A percentile compares a stretch with the other conserved stretches of the same genome.
These are phyloP conservation scores for Potamarius usumacintae DNA, from an alignment of 2,113 vertebrate genomes.

Conservation along the genomic window DNA sequence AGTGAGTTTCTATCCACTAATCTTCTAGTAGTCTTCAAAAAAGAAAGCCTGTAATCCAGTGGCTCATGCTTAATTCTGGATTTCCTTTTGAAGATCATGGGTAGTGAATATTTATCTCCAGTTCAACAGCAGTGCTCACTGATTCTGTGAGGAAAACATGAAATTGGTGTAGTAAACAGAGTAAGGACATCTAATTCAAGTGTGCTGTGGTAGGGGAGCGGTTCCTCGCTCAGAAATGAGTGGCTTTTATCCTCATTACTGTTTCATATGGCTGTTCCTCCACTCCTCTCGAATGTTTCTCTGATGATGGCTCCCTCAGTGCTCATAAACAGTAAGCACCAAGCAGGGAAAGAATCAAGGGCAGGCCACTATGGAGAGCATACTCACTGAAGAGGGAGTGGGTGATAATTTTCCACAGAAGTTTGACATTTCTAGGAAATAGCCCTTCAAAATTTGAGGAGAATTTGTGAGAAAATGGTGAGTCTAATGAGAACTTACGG, in stretches of 20 bases:
- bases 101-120: not conserved
- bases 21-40: not conserved
- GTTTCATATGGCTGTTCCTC: constrained; percentile 14
- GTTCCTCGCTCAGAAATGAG: constrained; percentile 6
- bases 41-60: not conserved
- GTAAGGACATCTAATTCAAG: not conserved
- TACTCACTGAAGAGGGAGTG: not conserved
- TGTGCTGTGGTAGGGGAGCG: not conserved
- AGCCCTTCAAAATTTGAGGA: not conserved
- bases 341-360: not conserved
- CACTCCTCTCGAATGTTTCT: not conserved
- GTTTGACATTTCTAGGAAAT: not conserved
- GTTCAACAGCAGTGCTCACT: too few species aligned
- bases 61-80: not conserved
- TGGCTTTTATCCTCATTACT: constrained; percentile 24
- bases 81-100: not conserved
- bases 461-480: not conserved
- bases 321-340: constrained; percentile 10
- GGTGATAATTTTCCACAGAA: not conserved
- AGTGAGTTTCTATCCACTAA: constrained; percentile 12
- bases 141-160: not conserved
- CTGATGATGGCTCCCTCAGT: constrained; percentile 1
- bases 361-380: constrained; percentile 2
- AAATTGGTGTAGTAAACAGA: not conserved
- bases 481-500: not conserved